Conservation (phyloP, 2,888 invertebrate species). For the Leptogaster cylindrica region DNA sequence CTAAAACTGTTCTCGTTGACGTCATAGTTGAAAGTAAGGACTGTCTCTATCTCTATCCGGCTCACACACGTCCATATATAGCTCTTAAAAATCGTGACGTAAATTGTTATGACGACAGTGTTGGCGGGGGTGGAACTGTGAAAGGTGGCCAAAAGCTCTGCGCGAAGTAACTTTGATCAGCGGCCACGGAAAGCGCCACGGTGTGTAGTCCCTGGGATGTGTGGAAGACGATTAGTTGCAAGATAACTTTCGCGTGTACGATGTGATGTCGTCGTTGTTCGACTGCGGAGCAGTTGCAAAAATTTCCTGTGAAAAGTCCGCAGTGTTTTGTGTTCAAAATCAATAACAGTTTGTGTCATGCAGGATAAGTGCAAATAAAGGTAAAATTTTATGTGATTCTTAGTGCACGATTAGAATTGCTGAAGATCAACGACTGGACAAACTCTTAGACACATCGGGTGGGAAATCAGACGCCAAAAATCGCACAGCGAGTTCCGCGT, state of each 20-base stretch:
- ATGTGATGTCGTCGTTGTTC: not conserved
- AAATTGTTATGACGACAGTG: conserved; percentile 8
- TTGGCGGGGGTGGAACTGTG: not conserved
- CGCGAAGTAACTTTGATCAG: not conserved
- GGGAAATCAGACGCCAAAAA: too few relatives aligned
- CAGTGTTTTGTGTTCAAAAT: not conserved
- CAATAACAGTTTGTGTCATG: not conserved
- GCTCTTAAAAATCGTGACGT: too few relatives aligned
- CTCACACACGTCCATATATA: not conserved
- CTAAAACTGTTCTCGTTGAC: conserved; percentile 27
- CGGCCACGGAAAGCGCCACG: not conserved
- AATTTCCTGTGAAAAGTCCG: conserved; percentile 8
- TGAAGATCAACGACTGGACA: too few relatives aligned
- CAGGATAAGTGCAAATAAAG: too few relatives aligned
- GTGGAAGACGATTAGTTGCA: conserved; percentile 26
- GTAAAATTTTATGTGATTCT: too few relatives aligned
- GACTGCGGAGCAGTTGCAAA: not conserved
- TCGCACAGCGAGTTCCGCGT: too few relatives aligned
- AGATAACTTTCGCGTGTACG: conserved; percentile 16
- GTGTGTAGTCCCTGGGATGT: conserved; percentile 9
- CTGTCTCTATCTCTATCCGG: not conserved
- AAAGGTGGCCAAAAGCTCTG: conserved; percentile 6
- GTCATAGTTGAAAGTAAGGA: conserved; percentile 27
- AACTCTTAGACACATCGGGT: too few relatives aligned
- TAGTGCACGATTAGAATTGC: too few relatives aligned